Percentiles rank a stretch among this genome's conserved stretches.
phyloP scores from a whole-genome alignment of 2,888 invertebrate species.

The Flexamia atlantica region DNA sequence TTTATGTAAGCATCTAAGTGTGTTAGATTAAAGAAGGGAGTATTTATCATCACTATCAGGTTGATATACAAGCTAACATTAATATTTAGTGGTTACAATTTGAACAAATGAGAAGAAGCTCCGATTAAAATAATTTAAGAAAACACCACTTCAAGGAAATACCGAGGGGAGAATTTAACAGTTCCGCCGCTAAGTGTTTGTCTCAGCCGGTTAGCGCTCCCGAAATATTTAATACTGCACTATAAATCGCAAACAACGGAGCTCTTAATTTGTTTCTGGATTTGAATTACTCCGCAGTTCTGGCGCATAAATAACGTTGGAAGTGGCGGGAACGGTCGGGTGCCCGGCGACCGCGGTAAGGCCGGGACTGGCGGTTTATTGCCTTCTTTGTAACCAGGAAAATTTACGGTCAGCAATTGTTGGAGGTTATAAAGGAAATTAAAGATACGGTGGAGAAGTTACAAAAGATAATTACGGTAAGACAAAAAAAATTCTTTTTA shows the following conservation, averaged over 20 bases:
- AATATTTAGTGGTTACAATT: too few relatives aligned
- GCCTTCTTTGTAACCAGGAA: conserved; percentile 8
- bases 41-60: too few relatives aligned
- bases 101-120: too few relatives aligned
- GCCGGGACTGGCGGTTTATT: background rate
- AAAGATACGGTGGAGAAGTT: too few relatives aligned
- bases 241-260: conserved; percentile 54
- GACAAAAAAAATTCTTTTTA: too few relatives aligned
- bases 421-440: background rate
- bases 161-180: background rate
- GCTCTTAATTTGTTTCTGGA: conserved; percentile 36
- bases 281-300: conserved; percentile 29
- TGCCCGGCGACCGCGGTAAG: background rate
- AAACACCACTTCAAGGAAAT: background rate
- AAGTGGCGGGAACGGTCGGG: background rate
- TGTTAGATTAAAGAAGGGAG: too few relatives aligned
- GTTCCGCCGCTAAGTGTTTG: conserved; percentile 29
- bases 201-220: background rate
- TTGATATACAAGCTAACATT: too few relatives aligned
- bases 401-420: conserved; percentile 21
- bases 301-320: conserved; percentile 3
- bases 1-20: too few relatives aligned
- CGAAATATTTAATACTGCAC: conserved; percentile 46
- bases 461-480: too few relatives aligned
- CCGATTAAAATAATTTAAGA: too few relatives aligned